These are phyloP conservation scores for Bathynomus jamesi DNA, from an alignment of 1,140 invertebrate genomes.

Conservation along the genomic window DNA sequence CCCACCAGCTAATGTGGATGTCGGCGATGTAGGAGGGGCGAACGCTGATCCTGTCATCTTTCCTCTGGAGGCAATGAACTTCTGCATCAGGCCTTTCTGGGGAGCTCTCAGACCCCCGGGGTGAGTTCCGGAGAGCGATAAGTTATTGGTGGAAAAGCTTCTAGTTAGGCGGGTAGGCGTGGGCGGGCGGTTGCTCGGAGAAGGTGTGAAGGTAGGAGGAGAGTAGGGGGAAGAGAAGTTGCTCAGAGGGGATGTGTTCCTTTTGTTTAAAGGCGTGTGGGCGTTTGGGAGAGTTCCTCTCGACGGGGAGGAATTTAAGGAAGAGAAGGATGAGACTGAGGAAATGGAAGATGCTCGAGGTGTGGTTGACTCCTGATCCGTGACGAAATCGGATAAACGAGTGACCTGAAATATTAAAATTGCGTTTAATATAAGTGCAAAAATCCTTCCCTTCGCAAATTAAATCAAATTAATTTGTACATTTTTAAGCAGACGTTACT, in stretches of 20 bases:
- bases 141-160: slow-evolving; percentile 24
- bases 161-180: background rate
- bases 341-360: background rate
- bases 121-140: slow-evolving; percentile 12
- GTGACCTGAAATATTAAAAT: background rate
- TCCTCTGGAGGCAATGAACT: slow-evolving; percentile 63
- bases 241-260: slow-evolving; percentile 5
- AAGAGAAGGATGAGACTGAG: background rate
- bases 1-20: no score
- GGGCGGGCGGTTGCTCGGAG: background rate
- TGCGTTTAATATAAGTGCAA: no score
- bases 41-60: slow-evolving; percentile 46
- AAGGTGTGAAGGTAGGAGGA: slow-evolving; percentile 14
- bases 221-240: slow-evolving; percentile 16
- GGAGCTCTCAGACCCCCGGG: background rate
- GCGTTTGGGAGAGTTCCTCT: background rate
- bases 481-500: no score
- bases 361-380: background rate
- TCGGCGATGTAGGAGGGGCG: slow-evolving; percentile 18
- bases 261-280: slow-evolving; percentile 7
- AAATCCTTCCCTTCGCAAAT: no score
- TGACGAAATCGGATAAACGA: background rate
- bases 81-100: slow-evolving; percentile 58
- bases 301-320: background rate
- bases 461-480: no score